Base-by-base conservation (phyloP, 2,113 vertebrate species). In the Dicaeum eximium region DNA sequence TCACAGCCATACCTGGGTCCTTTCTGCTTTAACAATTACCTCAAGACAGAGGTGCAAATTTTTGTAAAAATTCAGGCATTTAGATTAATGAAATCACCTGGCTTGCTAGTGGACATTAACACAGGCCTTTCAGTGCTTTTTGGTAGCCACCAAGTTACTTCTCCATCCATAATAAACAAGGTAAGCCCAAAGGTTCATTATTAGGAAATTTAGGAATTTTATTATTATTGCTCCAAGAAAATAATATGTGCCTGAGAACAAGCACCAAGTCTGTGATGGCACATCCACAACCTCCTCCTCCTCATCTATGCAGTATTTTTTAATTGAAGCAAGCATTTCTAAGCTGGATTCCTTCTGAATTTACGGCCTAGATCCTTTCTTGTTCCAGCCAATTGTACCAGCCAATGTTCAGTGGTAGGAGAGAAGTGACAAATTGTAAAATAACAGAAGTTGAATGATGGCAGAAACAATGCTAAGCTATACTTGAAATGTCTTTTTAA, bases 371-470 rank as follows among this genome's bases (percentile, higher is more conserved):
- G 37, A 78, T 2, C 13, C 6, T 9, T 66, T 54, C 48, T 65
- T 73, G 25, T 48, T 38, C 38, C 38, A 38, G 38, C 38, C 38
- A 38, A 38, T 38, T 38, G 38, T n/a, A 82, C 61, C 31, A 86
- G 37, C 4, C 35, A 64, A 1, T 9, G 4, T 48, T 56, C 50
- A 60, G 42, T 42, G 35, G 38, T 33, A 83, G 47, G 28, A 94
- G 17, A 65, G 17, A 81, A 44, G 31, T 0, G 0, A 27, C 1
- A 1, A 85, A 38, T 14, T 23, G 0, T 1, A 78, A 40, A 81
- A 62, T 7, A 14, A 75, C 47, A 66, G 64, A 80, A 64, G 38
- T 7, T 18, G 42, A 80, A 80, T 0, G 1, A 86, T 31, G 37
- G 73, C 44, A 56, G 35, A 92, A 88, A 20, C 37, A 89, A 77